Conservation (phyloP, 1,140 invertebrate genomes). For the Heliconius melpomene region DNA sequence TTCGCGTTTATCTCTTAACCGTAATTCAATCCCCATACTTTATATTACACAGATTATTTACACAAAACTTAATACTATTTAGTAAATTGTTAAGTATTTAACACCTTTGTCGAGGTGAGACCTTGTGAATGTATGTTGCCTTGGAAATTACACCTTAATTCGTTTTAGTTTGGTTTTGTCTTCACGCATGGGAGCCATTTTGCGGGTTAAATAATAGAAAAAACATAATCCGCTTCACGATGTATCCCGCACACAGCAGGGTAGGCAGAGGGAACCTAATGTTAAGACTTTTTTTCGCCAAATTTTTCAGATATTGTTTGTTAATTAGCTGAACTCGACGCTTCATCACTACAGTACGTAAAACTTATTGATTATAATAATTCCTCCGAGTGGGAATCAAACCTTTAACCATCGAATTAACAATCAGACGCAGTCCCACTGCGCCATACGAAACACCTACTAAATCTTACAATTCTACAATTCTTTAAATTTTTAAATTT, state of each 20-base stretch:
- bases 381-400: neutral
- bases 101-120: conserved; percentile 5
- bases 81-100: conserved; percentile 2
- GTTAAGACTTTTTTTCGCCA: neutral
- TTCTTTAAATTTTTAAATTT: too few species aligned
- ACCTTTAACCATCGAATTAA: neutral
- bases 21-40: neutral
- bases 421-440: neutral
- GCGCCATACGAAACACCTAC: neutral
- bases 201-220: too few species aligned
- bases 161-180: neutral
- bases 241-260: too few species aligned
- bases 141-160: conserved; percentile 5
- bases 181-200: conserved; percentile 2
- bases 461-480: too few species aligned
- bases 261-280: neutral
- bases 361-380: neutral
- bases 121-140: neutral
- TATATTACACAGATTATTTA: conserved; percentile 7
- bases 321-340: neutral
- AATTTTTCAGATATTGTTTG: neutral
- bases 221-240: too few species aligned
- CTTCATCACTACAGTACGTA: neutral
- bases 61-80: neutral
- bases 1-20: neutral